These are phyloP conservation scores for Bathynomus jamesi DNA, from an alignment of 1,140 invertebrate genomes.

Conservation along the genomic window DNA sequence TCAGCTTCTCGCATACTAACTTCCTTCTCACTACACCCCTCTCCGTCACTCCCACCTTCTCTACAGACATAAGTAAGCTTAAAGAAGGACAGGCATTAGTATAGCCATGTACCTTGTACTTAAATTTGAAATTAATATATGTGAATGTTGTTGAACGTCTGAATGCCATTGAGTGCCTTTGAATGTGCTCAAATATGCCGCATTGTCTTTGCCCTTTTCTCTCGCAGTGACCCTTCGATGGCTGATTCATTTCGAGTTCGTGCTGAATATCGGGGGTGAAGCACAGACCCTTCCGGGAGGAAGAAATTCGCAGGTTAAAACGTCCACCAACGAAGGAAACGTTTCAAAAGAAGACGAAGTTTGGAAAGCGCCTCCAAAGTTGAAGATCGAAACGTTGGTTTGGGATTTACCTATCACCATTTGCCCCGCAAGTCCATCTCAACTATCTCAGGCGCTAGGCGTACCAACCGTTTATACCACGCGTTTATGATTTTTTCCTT, in stretches of 20 bases:
- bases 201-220: no score
- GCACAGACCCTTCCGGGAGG: background rate
- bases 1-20: slow-evolving; percentile 78
- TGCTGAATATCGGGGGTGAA: slow-evolving; percentile 41
- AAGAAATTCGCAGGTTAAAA: background rate
- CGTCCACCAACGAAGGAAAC: background rate
- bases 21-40: slow-evolving; percentile 86
- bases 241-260: slow-evolving; percentile 95
- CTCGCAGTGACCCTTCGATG: no score
- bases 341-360: no score
- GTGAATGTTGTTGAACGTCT: no score
- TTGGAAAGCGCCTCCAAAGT: slow-evolving; percentile 38
- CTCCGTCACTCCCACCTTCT: slow-evolving; percentile 86
- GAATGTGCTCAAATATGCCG: no score
- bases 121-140: no score
- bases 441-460: slow-evolving; percentile 49
- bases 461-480: slow-evolving; percentile 21
- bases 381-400: slow-evolving; percentile 90
- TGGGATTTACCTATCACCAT: slow-evolving; percentile 91
- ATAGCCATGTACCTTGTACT: no score
- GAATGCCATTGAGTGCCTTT: no score
- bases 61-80: slow-evolving; percentile 64
- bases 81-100: no score
- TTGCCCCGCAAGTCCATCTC: slow-evolving; percentile 79
- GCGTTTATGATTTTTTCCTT: background rate